Evolutionary conservation across 1,140 invertebrate genomes (phyloP), one percentile per base, ranked within the genome.

Genomic region (Drosophila oshimai): DNA sequence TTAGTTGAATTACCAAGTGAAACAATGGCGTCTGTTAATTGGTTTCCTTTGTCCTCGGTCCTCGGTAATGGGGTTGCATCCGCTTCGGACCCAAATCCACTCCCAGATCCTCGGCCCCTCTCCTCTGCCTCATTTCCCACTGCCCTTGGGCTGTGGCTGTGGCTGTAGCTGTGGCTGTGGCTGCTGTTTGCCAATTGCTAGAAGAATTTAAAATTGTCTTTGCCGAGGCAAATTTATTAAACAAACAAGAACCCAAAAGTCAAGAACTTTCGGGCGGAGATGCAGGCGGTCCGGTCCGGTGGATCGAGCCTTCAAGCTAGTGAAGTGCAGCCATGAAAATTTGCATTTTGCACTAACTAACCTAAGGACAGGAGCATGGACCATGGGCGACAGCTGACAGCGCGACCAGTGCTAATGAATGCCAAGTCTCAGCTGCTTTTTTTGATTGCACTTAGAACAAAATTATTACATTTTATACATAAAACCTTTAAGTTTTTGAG

Each of bases 1-100:
- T 87, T 87, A 87, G 83, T 87, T 87, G 81, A 87, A 87, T 87
- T 87, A 87, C 81, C 81, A 87, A 87, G 68, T 88, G 83, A 87
- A 87, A 87, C 81, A 87, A 87, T 87, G 83, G 81, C 77, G 73
- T 74, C 73, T 87, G 81, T 87, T 87, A 87, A 87, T 87, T 87
- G 81, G 81, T 87, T 87, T 87, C 81, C 81, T 87, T 87, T 87
- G 83, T 87, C 73, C 77, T 76, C 60, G 61, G 46, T 55, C 42
- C 60, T 71, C 45, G 55, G 70, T 74, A 74, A 74, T 74, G 70
- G 69, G 70, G 71, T 64, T 72, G 50, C 71, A 74, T 67, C 71
- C 71, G 71, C 50, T 74, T 46, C 46, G 33, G 58, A 62, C 69
- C 57, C 57, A 24, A 65, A 62, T 64, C 41, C 57, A 37, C 15